Evolutionary conservation across 2,113 vertebrate genomes (phyloP).

Genomic region (Phyllostomus hastatus): DNA sequence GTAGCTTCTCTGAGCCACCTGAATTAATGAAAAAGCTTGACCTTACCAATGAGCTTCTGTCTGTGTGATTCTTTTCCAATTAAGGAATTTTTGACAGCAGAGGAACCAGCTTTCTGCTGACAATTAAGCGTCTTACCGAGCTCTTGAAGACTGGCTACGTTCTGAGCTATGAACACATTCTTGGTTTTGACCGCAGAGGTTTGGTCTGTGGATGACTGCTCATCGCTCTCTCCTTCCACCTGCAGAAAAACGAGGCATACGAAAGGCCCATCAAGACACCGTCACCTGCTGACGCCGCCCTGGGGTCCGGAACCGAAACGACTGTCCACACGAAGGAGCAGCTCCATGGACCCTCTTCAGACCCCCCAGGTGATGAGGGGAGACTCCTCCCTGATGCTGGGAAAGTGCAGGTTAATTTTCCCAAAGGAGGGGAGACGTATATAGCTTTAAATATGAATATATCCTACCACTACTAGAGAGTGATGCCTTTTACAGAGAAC

Average conservation of each 20-base stretch:
- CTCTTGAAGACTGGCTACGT: slow-evolving; percentile 97
- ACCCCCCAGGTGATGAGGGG: background rate
- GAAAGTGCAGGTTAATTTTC: background rate
- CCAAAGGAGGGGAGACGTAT: background rate
- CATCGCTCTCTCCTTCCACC: slow-evolving; percentile 93
- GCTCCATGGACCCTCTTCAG: background rate
- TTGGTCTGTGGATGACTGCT: slow-evolving; percentile 90
- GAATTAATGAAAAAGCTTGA: background rate
- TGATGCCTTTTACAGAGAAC: background rate
- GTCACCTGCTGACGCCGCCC: background rate
- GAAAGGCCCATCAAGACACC: background rate
- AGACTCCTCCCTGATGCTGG: background rate
- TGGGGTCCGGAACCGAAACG: background rate
- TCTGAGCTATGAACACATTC: slow-evolving; percentile 97
- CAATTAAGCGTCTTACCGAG: slow-evolving; percentile 85
- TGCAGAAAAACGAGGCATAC: slow-evolving; percentile 64
- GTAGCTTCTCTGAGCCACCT: slow-evolving; percentile 98
- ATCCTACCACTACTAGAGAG: background rate
- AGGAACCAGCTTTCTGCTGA: background rate
- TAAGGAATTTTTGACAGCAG: background rate
- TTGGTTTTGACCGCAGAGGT: slow-evolving; percentile 93
- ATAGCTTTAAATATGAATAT: background rate
- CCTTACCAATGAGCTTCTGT: background rate
- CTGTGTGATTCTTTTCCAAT: background rate
- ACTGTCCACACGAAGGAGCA: background rate